Percentiles rank a stretch among this genome's conserved stretches.
phyloP scores from a whole-genome alignment of 2,888 invertebrate genomes.

The Candidula unifasciata region DNA sequence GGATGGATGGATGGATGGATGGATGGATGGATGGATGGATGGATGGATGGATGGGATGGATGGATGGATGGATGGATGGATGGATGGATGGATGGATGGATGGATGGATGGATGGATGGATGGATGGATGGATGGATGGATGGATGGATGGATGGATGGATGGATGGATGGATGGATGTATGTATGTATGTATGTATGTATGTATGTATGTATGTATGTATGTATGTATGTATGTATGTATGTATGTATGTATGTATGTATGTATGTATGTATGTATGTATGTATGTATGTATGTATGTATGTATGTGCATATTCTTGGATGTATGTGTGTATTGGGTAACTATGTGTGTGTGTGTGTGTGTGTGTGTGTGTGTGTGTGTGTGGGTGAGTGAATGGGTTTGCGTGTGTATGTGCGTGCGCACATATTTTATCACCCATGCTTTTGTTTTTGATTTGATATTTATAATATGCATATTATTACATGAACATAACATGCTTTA shows the following conservation, averaged over 20 bases:
- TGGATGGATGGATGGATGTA: background rate
- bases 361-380: too few species aligned
- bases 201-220: background rate
- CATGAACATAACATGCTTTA: too few species aligned
- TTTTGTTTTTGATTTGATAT: too few species aligned
- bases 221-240: background rate
- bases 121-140: background rate
- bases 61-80: background rate
- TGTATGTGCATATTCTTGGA: background rate
- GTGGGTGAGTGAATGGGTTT: too few species aligned
- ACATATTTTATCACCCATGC: too few species aligned
- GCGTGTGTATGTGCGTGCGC: too few species aligned
- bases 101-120: background rate
- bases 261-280: background rate
- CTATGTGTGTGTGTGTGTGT: too few species aligned
- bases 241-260: background rate
- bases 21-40: too few species aligned
- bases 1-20: too few species aligned
- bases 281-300: background rate
- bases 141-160: background rate
- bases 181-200: background rate
- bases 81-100: background rate
- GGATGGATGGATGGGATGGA: background rate
- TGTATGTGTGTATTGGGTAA: background rate
- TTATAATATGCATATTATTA: too few species aligned